Conservation (phyloP, 1,140 invertebrate genomes). For the Venustaconcha ellipsiformis region DNA sequence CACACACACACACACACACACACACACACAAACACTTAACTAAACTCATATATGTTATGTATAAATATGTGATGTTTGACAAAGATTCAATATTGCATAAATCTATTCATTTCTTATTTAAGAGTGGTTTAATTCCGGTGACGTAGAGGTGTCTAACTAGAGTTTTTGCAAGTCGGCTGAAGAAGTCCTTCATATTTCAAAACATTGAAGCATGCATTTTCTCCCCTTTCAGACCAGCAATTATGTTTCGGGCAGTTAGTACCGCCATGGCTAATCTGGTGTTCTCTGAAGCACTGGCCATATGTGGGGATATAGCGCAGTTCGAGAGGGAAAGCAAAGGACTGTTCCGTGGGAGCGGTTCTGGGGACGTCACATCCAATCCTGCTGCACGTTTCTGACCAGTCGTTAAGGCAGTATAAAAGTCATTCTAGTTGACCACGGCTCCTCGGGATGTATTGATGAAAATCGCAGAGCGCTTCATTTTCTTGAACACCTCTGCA, state of each 20-base stretch:
- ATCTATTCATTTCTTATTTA: conserved; percentile 27
- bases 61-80: too few species aligned
- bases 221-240: conserved; percentile 80
- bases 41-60: too few species aligned
- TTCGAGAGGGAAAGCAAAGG: conserved; percentile 84
- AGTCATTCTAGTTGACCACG: conserved; percentile 64
- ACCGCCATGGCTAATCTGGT: conserved; percentile 85
- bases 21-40: too few species aligned
- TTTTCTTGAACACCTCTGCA: conserved; percentile 56
- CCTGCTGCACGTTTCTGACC: conserved; percentile 86
- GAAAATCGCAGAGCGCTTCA: conserved; percentile 65
- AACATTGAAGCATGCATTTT: conserved; percentile 74
- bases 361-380: conserved; percentile 92
- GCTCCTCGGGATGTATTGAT: conserved; percentile 66
- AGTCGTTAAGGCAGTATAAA: conserved; percentile 49
- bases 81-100: too few species aligned
- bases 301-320: conserved; percentile 90
- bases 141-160: too few species aligned
- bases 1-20: too few species aligned
- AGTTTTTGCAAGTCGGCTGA: too few species aligned
- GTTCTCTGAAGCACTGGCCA: conserved; percentile 88
- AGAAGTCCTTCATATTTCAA: too few species aligned
- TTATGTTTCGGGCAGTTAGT: conserved; percentile 88
- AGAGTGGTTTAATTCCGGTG: too few species aligned
- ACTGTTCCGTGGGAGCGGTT: conserved; percentile 87